phyloP scores from a whole-genome alignment of 2,888 invertebrate genomes.

The Callosobruchus maculatus region DNA sequence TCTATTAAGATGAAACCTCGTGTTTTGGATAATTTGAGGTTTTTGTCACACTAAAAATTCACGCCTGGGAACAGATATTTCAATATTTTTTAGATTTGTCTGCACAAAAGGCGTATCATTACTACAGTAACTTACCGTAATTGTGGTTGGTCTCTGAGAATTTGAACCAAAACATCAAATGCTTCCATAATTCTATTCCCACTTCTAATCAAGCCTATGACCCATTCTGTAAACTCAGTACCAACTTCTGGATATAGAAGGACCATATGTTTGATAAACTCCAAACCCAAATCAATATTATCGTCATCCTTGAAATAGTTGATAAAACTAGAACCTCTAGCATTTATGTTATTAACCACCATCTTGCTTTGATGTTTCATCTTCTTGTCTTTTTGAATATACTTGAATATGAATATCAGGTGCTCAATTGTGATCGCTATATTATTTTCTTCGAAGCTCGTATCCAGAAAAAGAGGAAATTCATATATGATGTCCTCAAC shows the following conservation, averaged over 20 bases:
- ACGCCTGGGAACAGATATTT: too few relatives aligned
- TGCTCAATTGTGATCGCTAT: constrained; percentile 16
- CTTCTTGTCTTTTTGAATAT: constrained; percentile 18
- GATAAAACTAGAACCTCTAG: neutral
- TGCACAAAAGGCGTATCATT: too few relatives aligned
- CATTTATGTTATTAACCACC: constrained; percentile 3
- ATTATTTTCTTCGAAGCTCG: constrained; percentile 8
- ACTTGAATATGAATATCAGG: constrained; percentile 18
- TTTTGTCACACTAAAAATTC: too few relatives aligned
- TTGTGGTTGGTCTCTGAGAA: neutral
- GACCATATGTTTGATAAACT: neutral
- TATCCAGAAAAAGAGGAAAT: constrained; percentile 19
- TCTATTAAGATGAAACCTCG: too few relatives aligned
- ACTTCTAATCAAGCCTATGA: neutral
- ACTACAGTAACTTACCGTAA: neutral
- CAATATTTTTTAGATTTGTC: too few relatives aligned
- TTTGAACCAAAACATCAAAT: neutral
- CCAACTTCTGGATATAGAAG: neutral
- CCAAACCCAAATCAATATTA: neutral
- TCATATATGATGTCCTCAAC: constrained; percentile 30
- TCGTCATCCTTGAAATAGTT: neutral
- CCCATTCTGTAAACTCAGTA: neutral
- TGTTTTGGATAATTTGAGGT: too few relatives aligned
- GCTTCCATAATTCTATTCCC: neutral
- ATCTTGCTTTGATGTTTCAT: constrained; percentile 12